These are phyloP conservation scores for Yponomeuta malinellus DNA, from an alignment of 2,888 invertebrate genomes.

Conservation along the genomic window DNA sequence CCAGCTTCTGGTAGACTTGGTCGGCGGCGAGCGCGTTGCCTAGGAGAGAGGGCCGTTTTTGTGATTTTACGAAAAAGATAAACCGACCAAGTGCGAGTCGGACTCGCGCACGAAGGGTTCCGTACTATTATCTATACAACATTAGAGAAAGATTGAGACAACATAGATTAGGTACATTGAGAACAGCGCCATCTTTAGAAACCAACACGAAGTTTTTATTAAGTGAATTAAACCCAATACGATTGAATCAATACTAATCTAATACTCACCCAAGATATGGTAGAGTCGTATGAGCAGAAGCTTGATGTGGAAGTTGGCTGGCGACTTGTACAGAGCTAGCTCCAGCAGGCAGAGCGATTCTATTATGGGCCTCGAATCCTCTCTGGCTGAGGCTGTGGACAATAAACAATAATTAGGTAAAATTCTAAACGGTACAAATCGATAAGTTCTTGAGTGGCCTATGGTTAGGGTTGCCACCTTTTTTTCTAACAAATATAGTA, in stretches of 20 bases:
- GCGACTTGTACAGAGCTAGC: slow-evolving; percentile 83
- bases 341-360: slow-evolving; percentile 83
- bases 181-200: too few relatives aligned
- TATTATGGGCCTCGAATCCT: slow-evolving; percentile 73
- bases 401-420: not conserved
- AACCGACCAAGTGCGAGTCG: too few relatives aligned
- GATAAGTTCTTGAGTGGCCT: too few relatives aligned
- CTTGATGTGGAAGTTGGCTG: slow-evolving; percentile 93
- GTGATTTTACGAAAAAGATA: not conserved
- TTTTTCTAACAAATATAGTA: too few relatives aligned
- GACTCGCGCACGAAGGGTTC: too few relatives aligned
- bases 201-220: too few relatives aligned
- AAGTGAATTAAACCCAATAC: too few relatives aligned
- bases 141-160: too few relatives aligned
- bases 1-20: slow-evolving; percentile 84
- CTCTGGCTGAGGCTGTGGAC: slow-evolving; percentile 18
- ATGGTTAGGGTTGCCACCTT: too few relatives aligned
- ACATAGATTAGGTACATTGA: too few relatives aligned
- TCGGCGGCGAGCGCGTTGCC: slow-evolving; percentile 86
- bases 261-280: slow-evolving; percentile 79
- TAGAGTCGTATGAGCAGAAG: slow-evolving; percentile 88
- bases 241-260: not conserved
- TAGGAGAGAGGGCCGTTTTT: slow-evolving; percentile 26
- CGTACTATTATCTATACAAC: too few relatives aligned
- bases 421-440: too few relatives aligned